Conservation (phyloP, 2,888 invertebrate species). For the Ophraella communa region DNA sequence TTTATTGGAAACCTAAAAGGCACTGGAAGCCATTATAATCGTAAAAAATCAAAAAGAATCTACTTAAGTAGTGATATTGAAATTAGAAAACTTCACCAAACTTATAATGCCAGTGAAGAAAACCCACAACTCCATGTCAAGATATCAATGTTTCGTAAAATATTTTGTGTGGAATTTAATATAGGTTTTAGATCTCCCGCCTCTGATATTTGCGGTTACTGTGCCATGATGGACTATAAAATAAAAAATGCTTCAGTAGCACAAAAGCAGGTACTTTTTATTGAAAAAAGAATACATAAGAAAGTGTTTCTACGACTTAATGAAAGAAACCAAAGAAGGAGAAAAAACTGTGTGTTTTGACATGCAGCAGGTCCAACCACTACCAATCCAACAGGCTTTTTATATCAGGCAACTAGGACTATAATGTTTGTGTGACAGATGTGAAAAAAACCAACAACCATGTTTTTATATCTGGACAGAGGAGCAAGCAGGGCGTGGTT, state of each 20-base stretch:
- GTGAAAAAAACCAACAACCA: too few species aligned
- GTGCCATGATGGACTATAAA: constrained; percentile 16
- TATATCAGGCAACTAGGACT: constrained; percentile 35
- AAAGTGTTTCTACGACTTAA: too few species aligned
- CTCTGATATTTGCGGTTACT: constrained; percentile 27
- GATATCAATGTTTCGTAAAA: background rate
- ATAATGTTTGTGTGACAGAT: too few species aligned
- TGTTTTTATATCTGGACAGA: constrained; percentile 33
- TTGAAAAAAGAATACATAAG: too few species aligned
- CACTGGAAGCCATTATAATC: too few species aligned
- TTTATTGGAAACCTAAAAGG: too few species aligned
- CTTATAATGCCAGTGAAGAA: too few species aligned
- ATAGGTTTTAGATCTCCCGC: constrained; percentile 35
- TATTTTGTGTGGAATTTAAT: constrained; percentile 26
- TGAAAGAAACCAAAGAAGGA: background rate
- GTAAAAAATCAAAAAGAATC: background rate
- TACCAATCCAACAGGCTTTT: constrained; percentile 38
- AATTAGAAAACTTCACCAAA: background rate
- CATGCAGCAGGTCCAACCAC: constrained; percentile 40
- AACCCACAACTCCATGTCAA: too few species aligned
- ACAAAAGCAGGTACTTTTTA: too few species aligned
- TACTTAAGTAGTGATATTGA: background rate
- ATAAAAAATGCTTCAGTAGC: constrained; percentile 7
- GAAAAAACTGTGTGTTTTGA: constrained; percentile 34
- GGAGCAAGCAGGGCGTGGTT: background rate